phyloP scores from a whole-genome alignment of 2,888 invertebrate genomes.

The Drosophila cognata region DNA sequence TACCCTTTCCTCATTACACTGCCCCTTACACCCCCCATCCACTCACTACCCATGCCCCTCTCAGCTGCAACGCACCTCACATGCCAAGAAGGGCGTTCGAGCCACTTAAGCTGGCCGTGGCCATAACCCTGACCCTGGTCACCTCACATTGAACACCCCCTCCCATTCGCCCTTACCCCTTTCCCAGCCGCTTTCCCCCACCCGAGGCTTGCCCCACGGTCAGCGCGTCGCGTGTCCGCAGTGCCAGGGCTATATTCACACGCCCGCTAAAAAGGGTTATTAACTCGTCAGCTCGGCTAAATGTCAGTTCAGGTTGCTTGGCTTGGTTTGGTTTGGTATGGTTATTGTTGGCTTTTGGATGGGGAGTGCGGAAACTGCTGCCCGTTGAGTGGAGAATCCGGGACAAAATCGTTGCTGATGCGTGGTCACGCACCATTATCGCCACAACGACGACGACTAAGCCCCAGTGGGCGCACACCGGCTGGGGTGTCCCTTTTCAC shows the following conservation, averaged over 20 bases:
- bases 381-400: conserved; percentile 51
- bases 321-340: conserved; percentile 5
- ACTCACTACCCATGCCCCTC: conserved; percentile 8
- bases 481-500: conserved; percentile 32
- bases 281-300: conserved; percentile 82
- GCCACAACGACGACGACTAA: conserved; percentile 35
- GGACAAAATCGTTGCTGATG: conserved; percentile 79
- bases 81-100: conserved; percentile 83
- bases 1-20: conserved; percentile 10
- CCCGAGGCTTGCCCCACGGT: conserved; percentile 1
- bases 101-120: conserved; percentile 81
- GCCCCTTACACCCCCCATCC: not conserved
- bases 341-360: conserved; percentile 5
- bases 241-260: conserved; percentile 60
- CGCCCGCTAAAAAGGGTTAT: conserved; percentile 84
- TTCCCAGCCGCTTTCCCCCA: not conserved
- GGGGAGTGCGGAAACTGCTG: not conserved
- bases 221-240: conserved; percentile 56
- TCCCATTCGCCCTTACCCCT: not conserved
- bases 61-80: conserved; percentile 44
- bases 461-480: conserved; percentile 25
- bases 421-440: conserved; percentile 84
- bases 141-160: conserved; percentile 8
- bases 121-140: conserved; percentile 46
- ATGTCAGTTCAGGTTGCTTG: conserved; percentile 73